These are phyloP conservation scores for Ataeniobius toweri DNA, from an alignment of 2,797 vertebrate genomes.

Conservation along the genomic window DNA sequence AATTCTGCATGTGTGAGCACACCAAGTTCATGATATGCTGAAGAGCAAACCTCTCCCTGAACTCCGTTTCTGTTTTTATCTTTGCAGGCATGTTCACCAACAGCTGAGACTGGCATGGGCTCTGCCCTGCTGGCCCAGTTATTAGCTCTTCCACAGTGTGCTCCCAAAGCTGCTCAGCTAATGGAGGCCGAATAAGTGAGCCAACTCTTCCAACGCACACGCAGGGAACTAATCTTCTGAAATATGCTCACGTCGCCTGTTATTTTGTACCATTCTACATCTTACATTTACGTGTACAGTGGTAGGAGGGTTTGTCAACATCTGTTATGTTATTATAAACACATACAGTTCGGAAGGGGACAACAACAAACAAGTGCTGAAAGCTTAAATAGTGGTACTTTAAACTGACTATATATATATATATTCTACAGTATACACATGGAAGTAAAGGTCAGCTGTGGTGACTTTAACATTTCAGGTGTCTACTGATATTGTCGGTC, in stretches of 20 bases:
- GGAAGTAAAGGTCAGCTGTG: not conserved
- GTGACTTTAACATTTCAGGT: conserved; percentile 15
- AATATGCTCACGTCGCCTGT: conserved; percentile 10
- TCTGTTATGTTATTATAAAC: conserved; percentile 69
- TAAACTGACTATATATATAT: conserved; percentile 23
- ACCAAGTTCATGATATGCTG: conserved; percentile 16
- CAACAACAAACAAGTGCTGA: conserved; percentile 35
- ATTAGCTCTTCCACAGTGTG: conserved; percentile 61
- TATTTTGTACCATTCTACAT: conserved; percentile 10
- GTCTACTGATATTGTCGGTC: not conserved
- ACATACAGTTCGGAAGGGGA: conserved; percentile 42
- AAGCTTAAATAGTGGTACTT: conserved; percentile 46
- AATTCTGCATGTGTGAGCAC: conserved; percentile 24
- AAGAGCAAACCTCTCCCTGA: conserved; percentile 64
- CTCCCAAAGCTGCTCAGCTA: conserved; percentile 60
- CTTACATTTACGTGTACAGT: not conserved
- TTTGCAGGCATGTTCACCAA: conserved; percentile 58
- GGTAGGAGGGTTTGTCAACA: conserved; percentile 8
- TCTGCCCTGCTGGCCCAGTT: conserved; percentile 56
- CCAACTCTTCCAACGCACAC: conserved; percentile 36
- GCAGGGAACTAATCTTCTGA: conserved; percentile 36
- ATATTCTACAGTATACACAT: conserved; percentile 29
- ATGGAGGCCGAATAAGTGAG: conserved; percentile 51
- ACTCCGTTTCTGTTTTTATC: conserved; percentile 29
- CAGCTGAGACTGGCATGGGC: conserved; percentile 53